Evolutionary conservation across 2,113 vertebrate species (phyloP).

Genomic region (Origma solitaria): DNA sequence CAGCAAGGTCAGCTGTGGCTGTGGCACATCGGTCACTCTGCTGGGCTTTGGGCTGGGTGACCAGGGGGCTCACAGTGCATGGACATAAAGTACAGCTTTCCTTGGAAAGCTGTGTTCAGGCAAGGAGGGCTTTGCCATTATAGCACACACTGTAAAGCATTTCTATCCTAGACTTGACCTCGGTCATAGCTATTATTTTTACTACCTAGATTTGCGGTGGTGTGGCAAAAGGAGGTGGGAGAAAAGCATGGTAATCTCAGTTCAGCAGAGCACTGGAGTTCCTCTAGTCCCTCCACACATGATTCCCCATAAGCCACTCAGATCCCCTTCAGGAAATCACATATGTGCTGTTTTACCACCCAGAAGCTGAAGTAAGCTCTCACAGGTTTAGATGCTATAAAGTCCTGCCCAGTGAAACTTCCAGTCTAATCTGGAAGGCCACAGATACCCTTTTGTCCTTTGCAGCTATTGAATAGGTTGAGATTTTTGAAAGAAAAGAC

Average conservation of each 20-base stretch:
- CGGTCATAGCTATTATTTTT: not conserved
- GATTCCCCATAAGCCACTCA: not conserved
- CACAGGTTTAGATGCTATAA: not conserved
- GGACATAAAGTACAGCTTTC: not conserved
- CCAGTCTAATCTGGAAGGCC: not conserved
- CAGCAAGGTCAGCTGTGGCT: not conserved
- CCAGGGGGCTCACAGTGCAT: not conserved
- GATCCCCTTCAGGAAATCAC: not conserved
- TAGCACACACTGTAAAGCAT: not conserved
- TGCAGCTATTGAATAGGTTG: not conserved
- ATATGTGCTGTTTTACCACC: not conserved
- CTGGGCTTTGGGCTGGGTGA: not conserved
- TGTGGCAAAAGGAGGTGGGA: not conserved
- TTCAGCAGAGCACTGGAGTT: not conserved
- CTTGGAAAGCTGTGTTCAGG: not conserved
- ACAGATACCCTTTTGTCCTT: not conserved
- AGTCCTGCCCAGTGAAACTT: not conserved
- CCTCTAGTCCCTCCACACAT: not conserved
- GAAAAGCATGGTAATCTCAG: not conserved
- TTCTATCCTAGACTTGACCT: not conserved
- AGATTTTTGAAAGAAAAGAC: not conserved
- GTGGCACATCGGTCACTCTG: fast-evolving
- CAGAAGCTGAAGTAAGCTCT: not conserved
- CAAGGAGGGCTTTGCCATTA: not conserved
- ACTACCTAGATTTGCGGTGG: not conserved